phyloP scores from a whole-genome alignment of 2,113 vertebrate species.

The Mesitornis unicolor region DNA sequence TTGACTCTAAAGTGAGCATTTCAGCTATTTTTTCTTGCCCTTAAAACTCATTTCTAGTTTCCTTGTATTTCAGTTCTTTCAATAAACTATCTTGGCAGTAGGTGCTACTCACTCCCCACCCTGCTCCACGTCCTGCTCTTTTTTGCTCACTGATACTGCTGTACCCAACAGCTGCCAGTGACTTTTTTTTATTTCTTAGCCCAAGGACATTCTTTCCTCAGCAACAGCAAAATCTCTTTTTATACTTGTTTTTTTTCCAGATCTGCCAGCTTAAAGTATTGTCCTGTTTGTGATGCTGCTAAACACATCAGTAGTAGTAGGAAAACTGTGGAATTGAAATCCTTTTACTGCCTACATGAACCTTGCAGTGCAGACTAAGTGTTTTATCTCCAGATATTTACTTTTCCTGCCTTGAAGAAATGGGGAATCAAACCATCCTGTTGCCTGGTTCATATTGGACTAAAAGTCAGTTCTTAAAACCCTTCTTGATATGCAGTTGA shows the following conservation, averaged over 20 bases:
- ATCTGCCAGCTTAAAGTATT: background rate
- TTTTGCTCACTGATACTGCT: background rate
- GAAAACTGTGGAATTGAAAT: background rate
- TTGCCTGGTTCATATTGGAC: background rate
- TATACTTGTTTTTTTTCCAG: background rate
- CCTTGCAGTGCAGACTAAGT: background rate
- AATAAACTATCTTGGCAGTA: background rate
- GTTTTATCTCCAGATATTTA: background rate
- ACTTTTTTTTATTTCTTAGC: background rate
- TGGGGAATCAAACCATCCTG: background rate
- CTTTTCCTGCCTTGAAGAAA: background rate
- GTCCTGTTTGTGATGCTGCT: background rate
- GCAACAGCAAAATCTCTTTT: background rate
- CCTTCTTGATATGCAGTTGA: background rate
- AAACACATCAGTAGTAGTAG: background rate
- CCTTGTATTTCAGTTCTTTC: background rate
- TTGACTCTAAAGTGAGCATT: background rate
- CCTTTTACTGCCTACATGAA: background rate
- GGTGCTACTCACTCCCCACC: background rate
- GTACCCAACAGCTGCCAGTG: background rate
- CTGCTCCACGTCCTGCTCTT: background rate
- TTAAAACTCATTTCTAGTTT: background rate
- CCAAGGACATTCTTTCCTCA: background rate
- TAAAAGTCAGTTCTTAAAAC: background rate
- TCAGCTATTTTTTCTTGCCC: background rate